A percentile compares a stretch with the other conserved stretches of the same genome.
These are phyloP conservation scores for Apeira syringaria DNA, from an alignment of 2,888 invertebrate genomes.

Conservation along the genomic window DNA sequence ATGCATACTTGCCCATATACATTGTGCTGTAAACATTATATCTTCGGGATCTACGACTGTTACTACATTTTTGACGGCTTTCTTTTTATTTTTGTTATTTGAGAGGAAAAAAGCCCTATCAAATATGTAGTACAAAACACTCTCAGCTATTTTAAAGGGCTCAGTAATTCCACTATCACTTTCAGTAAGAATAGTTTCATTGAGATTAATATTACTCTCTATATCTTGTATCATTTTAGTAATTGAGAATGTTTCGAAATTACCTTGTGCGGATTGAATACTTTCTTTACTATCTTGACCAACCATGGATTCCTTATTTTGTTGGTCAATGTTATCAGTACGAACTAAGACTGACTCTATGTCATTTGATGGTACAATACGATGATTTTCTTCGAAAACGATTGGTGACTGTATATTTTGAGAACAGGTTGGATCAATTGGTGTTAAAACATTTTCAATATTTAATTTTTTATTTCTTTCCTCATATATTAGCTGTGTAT, in stretches of 20 bases:
- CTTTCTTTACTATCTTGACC: constrained; percentile 10
- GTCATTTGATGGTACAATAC: background rate
- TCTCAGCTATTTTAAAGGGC: constrained; percentile 56
- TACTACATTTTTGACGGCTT: constrained; percentile 48
- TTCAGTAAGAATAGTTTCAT: constrained; percentile 55
- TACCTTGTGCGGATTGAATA: constrained; percentile 2
- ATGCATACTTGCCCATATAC: constrained; percentile 39
- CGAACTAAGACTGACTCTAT: background rate
- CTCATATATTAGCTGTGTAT: background rate
- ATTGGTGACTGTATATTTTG: background rate
- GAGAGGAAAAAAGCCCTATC: constrained; percentile 50
- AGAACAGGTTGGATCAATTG: too few relatives aligned
- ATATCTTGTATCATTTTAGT: constrained; percentile 58
- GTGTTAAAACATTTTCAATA: too few relatives aligned
- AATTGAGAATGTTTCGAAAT: constrained; percentile 58
- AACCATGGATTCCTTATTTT: background rate
- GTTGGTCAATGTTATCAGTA: constrained; percentile 1
- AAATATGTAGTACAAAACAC: constrained; percentile 65
- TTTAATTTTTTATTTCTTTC: background rate
- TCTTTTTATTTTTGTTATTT: constrained; percentile 43
- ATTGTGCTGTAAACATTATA: constrained; percentile 59
- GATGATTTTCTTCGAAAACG: background rate
- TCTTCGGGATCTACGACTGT: constrained; percentile 71
- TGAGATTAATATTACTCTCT: constrained; percentile 45
- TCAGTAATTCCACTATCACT: constrained; percentile 41